These are phyloP conservation scores for Eucidaris tribuloides DNA, from an alignment of 35 echinoderm and acorn worm species.

Conservation along the genomic window DNA sequence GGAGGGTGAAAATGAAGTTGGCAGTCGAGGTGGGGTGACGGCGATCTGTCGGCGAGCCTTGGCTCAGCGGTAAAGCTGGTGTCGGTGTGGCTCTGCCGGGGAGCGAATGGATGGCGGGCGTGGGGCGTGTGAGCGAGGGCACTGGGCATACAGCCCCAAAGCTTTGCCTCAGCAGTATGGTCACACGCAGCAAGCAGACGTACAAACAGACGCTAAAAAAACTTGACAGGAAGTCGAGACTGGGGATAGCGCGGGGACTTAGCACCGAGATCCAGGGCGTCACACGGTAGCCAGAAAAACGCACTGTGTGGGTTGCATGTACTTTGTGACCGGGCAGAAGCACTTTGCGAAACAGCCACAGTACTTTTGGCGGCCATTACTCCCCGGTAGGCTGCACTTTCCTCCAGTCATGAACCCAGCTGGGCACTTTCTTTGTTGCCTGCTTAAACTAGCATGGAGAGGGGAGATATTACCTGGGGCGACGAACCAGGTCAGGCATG, in stretches of 20 bases:
- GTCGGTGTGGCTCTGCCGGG: no score
- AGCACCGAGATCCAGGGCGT: constrained; percentile 23
- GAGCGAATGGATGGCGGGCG: no score
- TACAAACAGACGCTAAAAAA: no score
- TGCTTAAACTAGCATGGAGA: constrained; percentile 45
- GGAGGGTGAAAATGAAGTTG: neutral
- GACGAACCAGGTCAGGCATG: constrained; percentile 9
- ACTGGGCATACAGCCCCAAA: no score
- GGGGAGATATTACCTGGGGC: constrained; percentile 31
- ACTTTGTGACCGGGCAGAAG: constrained; percentile 66
- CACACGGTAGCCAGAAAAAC: constrained; percentile 8
- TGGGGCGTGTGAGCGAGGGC: no score
- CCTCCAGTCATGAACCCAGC: constrained; percentile 52
- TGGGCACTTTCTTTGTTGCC: constrained; percentile 74
- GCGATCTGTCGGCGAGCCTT: no score
- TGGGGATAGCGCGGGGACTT: constrained; percentile 42
- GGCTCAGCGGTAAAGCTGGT: no score
- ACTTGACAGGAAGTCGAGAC: constrained; percentile 31
- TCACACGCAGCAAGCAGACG: no score
- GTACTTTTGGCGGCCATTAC: constrained; percentile 69
- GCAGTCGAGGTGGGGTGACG: no score
- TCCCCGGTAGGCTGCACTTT: constrained; percentile 56
- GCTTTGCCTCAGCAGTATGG: no score
- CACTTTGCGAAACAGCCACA: constrained; percentile 57
- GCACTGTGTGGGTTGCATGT: constrained; percentile 41